Evolutionary conservation across 2,113 vertebrate genomes (phyloP).

Genomic region (Phylloscopus whistleri): DNA sequence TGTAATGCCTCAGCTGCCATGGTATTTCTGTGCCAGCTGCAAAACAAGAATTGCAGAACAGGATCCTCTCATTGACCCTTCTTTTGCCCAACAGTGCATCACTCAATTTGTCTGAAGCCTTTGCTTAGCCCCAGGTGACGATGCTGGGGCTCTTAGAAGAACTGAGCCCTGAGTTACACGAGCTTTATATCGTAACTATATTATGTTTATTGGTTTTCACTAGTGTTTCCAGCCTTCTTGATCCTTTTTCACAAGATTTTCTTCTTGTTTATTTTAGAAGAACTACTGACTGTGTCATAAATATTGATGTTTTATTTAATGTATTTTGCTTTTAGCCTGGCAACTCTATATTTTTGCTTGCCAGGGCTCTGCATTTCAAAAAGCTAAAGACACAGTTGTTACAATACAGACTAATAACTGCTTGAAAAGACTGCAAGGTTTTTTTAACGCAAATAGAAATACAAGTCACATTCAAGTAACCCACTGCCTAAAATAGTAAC

Average conservation of each 20-base stretch:
- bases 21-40: background rate
- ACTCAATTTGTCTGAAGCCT: background rate
- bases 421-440: constrained; percentile 34
- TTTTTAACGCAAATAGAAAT: constrained; percentile 57
- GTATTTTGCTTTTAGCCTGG: constrained; percentile 32
- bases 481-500: constrained; percentile 52
- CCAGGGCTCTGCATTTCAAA: constrained; percentile 20
- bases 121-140: background rate
- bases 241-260: constrained; percentile 15
- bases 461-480: constrained; percentile 62
- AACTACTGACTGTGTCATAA: constrained; percentile 30
- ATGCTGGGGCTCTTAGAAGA: background rate
- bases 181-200: background rate
- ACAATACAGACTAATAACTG: constrained; percentile 53
- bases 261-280: constrained; percentile 19
- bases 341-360: background rate
- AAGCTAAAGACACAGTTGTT: constrained; percentile 26
- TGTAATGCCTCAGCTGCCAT: background rate
- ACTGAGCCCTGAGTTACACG: background rate
- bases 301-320: constrained; percentile 42
- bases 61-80: background rate
- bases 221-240: background rate
- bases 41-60: background rate
- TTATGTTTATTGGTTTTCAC: background rate
- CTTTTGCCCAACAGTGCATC: background rate